These are phyloP conservation scores for Drosophila anceps DNA, from an alignment of 2,888 invertebrate species.

Conservation along the genomic window DNA sequence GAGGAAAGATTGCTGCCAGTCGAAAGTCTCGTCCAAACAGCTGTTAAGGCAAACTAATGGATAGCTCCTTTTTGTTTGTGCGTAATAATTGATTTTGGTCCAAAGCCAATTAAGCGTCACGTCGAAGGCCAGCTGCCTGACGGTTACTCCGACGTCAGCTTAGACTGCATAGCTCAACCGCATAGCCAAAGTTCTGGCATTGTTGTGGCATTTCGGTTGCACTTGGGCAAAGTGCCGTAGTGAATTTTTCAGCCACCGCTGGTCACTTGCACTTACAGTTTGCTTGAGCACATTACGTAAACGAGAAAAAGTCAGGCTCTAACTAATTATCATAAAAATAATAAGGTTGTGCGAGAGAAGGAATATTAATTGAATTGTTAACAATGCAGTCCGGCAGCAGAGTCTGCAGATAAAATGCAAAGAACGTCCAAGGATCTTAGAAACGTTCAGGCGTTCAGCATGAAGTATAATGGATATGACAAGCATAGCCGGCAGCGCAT, in stretches of 20 bases:
- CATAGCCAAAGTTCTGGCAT: conserved; percentile 49
- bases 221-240: conserved; percentile 19
- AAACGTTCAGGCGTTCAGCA: background rate
- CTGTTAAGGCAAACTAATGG: conserved; percentile 26
- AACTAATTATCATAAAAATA: conserved; percentile 77
- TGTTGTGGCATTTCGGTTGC: conserved; percentile 31
- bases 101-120: conserved; percentile 54
- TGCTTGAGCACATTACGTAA: conserved; percentile 5
- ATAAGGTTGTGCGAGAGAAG: conserved; percentile 42
- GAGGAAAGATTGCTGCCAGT: background rate
- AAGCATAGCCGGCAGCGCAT: conserved; percentile 29
- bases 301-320: conserved; percentile 25
- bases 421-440: conserved; percentile 23
- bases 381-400: conserved; percentile 61
- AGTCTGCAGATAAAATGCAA: conserved; percentile 51
- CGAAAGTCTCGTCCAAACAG: background rate
- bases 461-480: conserved; percentile 13
- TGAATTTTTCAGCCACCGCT: background rate
- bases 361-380: conserved; percentile 64
- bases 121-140: conserved; percentile 5
- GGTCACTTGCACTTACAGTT: conserved; percentile 3
- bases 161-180: conserved; percentile 20
- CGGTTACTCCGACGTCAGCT: conserved; percentile 23
- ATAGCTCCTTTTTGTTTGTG: conserved; percentile 37
- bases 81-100: conserved; percentile 67